Evolutionary conservation across 1,140 invertebrate species (phyloP).

Genomic region (Neodiprion pinetum): DNA sequence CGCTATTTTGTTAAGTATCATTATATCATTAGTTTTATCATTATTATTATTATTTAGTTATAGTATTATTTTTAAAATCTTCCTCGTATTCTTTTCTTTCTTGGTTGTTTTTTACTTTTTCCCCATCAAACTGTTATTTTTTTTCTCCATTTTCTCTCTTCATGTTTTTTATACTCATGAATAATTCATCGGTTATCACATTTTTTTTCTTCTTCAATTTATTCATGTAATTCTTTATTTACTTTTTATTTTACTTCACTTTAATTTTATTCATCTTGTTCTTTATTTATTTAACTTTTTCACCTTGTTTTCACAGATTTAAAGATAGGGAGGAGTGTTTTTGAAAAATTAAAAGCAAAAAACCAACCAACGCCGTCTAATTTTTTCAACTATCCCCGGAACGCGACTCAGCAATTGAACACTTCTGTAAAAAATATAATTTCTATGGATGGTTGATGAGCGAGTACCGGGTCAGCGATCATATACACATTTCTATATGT

Average conservation of each 20-base stretch:
- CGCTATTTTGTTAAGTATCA: slow-evolving; percentile 53
- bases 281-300: slow-evolving; percentile 63
- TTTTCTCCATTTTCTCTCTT: too few relatives aligned
- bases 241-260: slow-evolving; percentile 45
- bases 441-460: slow-evolving; percentile 57
- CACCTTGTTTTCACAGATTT: slow-evolving; percentile 56
- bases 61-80: not conserved
- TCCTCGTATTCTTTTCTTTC: not conserved
- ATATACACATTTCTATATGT: not conserved
- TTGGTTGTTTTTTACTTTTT: slow-evolving; percentile 42
- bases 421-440: slow-evolving; percentile 63
- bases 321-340: slow-evolving; percentile 45
- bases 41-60: slow-evolving; percentile 30
- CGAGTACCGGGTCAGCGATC: slow-evolving; percentile 44
- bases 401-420: slow-evolving; percentile 57
- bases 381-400: slow-evolving; percentile 39
- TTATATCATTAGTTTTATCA: slow-evolving; percentile 31
- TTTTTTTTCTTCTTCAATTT: not conserved
- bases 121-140: slow-evolving; percentile 50
- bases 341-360: too few relatives aligned
- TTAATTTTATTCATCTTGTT: slow-evolving; percentile 16
- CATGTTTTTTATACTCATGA: slow-evolving; percentile 40
- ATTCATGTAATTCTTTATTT: slow-evolving; percentile 11
- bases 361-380: too few relatives aligned
- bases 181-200: slow-evolving; percentile 55